Evolutionary conservation across 2,113 vertebrate genomes (phyloP), one percentile per base, ranked within the genome.

Genomic region (Anser cygnoides): DNA sequence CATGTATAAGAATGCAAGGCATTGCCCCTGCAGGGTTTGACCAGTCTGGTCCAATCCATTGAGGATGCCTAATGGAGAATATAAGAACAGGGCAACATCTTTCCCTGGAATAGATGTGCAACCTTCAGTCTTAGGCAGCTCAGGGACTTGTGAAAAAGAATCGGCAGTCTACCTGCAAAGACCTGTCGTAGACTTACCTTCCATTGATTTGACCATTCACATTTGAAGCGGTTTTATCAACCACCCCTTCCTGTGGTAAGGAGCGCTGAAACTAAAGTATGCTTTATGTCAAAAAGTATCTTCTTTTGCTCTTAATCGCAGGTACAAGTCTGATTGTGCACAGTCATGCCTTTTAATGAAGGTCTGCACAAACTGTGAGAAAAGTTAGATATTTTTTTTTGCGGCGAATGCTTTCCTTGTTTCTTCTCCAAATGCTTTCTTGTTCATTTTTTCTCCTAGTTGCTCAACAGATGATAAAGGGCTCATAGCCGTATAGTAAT

Each of bases 331-430:
- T 85, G 49, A 35, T 10, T 35, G 43, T 59, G 61, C 52, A 8
- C 44, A 66, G 20, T 52, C 7, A 3, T 57, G 22, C 5, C 10
- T 87, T 89, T 78, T 79, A 39, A 12, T 61, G 17, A 75, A 67
- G 11, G 26, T 57, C n/a, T 84, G 11, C 39, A 33, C 33, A 75
- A 61, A 62, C 39, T 39, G 5, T 50, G 25, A 37, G 46, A 21
- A 67, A 59, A 50, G 10, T 59, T 67, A 67, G 19, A 52, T 9
- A 8, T 37, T 37, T 37, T 39, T 19, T 65, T 72, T 82, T 79
- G 66, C 44, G n/a, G 0, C 61, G 7, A 65, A 44, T 6, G 1
- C 6, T 70, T 44, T 66, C 72, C 57, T 23, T 5, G 6, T 72
- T 68, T 89, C 65, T 71, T 74, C 17, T 4, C 22, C 29, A 3